Evolutionary conservation across 2,888 invertebrate species (phyloP), one percentile per base, ranked within the genome.

Genomic region (Apamea monoglypha): DNA sequence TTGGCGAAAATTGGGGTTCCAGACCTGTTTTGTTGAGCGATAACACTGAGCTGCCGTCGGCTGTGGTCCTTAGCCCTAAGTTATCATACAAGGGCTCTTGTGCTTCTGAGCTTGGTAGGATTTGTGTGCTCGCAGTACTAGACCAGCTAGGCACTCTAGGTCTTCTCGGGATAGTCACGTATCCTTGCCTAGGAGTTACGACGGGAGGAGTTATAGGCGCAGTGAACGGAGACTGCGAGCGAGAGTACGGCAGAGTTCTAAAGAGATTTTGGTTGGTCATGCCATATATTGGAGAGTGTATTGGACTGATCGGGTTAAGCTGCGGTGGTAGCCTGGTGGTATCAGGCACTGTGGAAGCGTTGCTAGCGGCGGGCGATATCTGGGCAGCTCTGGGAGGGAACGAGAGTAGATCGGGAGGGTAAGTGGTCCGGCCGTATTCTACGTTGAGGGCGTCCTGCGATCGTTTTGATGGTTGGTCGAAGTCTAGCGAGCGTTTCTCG

Each of bases 71-170:
- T 32, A 98, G 95, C 0, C 99, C 99, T 70, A 99, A 95, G 93
- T 99, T 99, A 92, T 99, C 99, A 92, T 99, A 99, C 44, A 99
- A 97, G 0, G 99, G 99, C 91, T 98, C 98, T 78, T 97, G 97
- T 50, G 97, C 96, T 88, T 97, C 97, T 66, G 97, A 94, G 85
- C 96, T 96, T 12, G 96, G 96, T 25, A 93, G 90, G 86, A 97
- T 95, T 84, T 97, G 96, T 7, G 97, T 95, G 95, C 97, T 91
- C 93, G 98, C 91, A 94, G 98, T 94, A 97, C 98, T 94, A 94
- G 98, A 98, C 98, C 98, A 98, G 91, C 98, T 98, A 2, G 98
- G 98, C 0, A 98, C 98, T 84, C 99, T 97, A 0, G 98, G 98
- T 91, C 98, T 97, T 87, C 99, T 97, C 0, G 99, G 99, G 82